Evolutionary conservation across 1,140 invertebrate species (phyloP).

Genomic region (Drosophila tropicalis): DNA sequence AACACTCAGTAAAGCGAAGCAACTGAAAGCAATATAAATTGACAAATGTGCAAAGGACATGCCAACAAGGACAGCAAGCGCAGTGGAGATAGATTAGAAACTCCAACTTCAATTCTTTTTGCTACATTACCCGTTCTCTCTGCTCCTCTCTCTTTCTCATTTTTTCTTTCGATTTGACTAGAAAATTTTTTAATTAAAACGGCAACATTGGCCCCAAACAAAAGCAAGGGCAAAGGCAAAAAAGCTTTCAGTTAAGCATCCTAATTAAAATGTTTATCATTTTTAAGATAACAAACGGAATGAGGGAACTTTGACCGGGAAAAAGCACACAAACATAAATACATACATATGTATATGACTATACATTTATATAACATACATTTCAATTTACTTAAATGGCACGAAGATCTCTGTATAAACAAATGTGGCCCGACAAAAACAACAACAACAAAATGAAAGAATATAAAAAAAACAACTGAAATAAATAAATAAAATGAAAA

Average conservation of each 20-base stretch:
- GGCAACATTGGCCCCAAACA: slow-evolving; percentile 37
- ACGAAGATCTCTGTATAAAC: slow-evolving; percentile 50
- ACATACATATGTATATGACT: background rate
- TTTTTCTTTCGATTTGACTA: slow-evolving; percentile 28
- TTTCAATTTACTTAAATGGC: slow-evolving; percentile 64
- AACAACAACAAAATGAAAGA: too few species aligned
- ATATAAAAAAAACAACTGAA: slow-evolving; percentile 4
- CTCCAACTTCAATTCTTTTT: background rate
- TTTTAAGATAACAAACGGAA: slow-evolving; percentile 58
- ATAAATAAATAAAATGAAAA: slow-evolving; percentile 56
- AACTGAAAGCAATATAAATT: slow-evolving; percentile 62
- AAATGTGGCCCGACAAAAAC: slow-evolving; percentile 39
- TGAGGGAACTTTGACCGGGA: slow-evolving; percentile 32
- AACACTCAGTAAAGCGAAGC: slow-evolving; percentile 13
- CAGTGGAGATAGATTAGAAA: slow-evolving; percentile 28
- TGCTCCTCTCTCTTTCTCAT: slow-evolving; percentile 1
- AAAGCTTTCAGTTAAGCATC: slow-evolving; percentile 34
- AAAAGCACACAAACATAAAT: slow-evolving; percentile 13
- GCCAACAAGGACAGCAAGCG: slow-evolving; percentile 24
- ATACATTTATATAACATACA: slow-evolving; percentile 22
- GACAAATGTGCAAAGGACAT: slow-evolving; percentile 58
- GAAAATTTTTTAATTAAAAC: slow-evolving; percentile 67
- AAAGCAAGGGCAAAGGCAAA: slow-evolving; percentile 28
- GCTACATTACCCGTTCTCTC: background rate
- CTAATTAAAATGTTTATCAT: slow-evolving; percentile 71